phyloP scores from a whole-genome alignment of 2,113 vertebrate species.

The Oryzias curvinotus region DNA sequence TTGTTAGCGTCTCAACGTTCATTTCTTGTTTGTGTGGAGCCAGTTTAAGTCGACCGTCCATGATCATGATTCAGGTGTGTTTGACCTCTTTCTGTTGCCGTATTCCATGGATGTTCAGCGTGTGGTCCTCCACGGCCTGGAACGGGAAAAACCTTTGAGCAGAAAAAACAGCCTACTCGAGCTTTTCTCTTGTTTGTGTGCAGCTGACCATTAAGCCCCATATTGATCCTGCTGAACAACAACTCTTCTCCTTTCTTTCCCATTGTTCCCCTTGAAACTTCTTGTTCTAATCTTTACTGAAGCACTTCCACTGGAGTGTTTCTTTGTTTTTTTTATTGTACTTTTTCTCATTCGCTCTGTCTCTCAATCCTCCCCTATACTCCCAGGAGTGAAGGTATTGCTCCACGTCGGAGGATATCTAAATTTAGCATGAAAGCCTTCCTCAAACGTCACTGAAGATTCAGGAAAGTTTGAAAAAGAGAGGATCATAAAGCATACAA shows the following conservation, averaged over 20 bases:
- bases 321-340: slow-evolving; percentile 14
- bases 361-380: slow-evolving; percentile 1
- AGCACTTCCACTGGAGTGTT: neutral
- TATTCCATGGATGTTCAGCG: neutral
- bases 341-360: slow-evolving; percentile 24
- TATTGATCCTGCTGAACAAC: slow-evolving; percentile 55
- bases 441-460: no score
- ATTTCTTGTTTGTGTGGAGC: no score
- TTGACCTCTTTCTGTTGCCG: no score
- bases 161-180: slow-evolving; percentile 2
- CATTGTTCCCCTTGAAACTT: slow-evolving; percentile 7
- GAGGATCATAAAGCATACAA: no score
- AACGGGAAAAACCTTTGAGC: slow-evolving; percentile 7
- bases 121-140: slow-evolving; percentile 9
- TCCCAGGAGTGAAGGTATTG: slow-evolving; percentile 35
- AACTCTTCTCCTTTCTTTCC: slow-evolving; percentile 23
- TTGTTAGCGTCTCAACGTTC: no score
- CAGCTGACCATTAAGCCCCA: slow-evolving; percentile 46
- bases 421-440: no score
- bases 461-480: no score
- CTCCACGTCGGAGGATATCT: slow-evolving; percentile 44
- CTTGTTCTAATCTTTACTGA: slow-evolving; percentile 15
- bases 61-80: no score
- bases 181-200: slow-evolving; percentile 12
- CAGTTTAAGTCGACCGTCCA: no score